Conservation (phyloP, 2,888 invertebrate species). For the Nineta flava region DNA sequence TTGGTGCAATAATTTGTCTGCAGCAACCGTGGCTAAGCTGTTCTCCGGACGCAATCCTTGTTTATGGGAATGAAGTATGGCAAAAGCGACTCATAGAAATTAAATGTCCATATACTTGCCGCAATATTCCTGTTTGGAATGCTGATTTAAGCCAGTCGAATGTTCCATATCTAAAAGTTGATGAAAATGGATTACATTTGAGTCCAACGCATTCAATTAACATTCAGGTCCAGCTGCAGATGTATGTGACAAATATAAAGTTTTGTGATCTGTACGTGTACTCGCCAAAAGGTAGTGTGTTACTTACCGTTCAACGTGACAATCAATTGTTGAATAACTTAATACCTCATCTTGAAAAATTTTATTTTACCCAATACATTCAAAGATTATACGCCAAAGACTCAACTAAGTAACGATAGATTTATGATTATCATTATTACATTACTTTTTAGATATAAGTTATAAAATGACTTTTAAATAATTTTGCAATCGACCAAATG, state of each 20-base stretch:
- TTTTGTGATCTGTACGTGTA: conserved; percentile 8
- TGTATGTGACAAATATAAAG: conserved; percentile 9
- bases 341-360: too few relatives aligned
- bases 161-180: neutral
- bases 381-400: too few relatives aligned
- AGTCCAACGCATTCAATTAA: conserved; percentile 8
- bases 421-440: too few relatives aligned
- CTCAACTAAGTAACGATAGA: too few relatives aligned
- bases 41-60: conserved; percentile 12
- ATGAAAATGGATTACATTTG: conserved; percentile 2
- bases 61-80: conserved; percentile 11
- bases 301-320: too few relatives aligned
- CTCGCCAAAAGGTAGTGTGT: conserved; percentile 6
- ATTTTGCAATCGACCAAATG: too few relatives aligned
- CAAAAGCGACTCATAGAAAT: conserved; percentile 12
- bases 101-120: conserved; percentile 10
- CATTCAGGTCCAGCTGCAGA: conserved; percentile 8
- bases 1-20: conserved; percentile 11
- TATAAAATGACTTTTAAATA: too few relatives aligned
- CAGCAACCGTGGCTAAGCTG: conserved; percentile 13
- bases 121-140: conserved; percentile 6
- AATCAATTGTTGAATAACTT: too few relatives aligned
- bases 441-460: too few relatives aligned
- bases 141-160: neutral
- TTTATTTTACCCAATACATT: too few relatives aligned